Evolutionary conservation across 2,888 invertebrate species (phyloP).

Genomic region (Platycnemis pennipes): DNA sequence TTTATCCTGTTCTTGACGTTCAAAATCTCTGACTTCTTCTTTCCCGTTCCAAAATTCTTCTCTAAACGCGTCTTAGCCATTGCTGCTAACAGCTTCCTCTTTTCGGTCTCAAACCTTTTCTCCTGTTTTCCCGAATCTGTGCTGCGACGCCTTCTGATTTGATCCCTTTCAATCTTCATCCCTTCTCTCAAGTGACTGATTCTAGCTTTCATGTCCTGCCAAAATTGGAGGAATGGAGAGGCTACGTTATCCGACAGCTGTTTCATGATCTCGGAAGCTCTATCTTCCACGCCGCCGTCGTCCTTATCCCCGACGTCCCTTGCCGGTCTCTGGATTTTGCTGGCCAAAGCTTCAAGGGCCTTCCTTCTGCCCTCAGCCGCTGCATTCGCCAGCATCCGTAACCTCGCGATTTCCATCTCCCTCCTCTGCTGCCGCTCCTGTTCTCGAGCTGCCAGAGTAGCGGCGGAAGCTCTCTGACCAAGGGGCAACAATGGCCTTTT

Average conservation of each 20-base stretch:
- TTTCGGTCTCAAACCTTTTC: not conserved
- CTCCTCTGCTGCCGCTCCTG: not conserved
- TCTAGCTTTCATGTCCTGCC: not conserved
- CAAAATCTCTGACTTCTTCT: not conserved
- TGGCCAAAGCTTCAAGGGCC: not conserved
- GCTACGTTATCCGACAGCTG: not conserved
- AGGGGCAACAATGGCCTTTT: no score
- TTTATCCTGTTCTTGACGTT: not conserved
- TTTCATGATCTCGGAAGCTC: not conserved
- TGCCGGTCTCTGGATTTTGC: not conserved
- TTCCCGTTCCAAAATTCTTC: not conserved
- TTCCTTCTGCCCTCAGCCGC: not conserved
- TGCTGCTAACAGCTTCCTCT: not conserved
- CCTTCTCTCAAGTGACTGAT: not conserved
- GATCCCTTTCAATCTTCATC: not conserved
- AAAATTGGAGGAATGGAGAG: not conserved
- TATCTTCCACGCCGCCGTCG: not conserved
- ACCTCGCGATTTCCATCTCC: not conserved
- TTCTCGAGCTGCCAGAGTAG: not conserved
- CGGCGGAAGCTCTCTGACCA: not conserved
- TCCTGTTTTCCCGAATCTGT: not conserved
- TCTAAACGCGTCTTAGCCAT: not conserved
- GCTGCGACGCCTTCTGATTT: not conserved
- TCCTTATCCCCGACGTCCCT: not conserved
- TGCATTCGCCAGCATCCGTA: not conserved